Percentiles rank a stretch among this genome's conserved stretches.
Conservation (phyloP, 2,888 invertebrate species). For the Synergus umbraculus region DNA sequence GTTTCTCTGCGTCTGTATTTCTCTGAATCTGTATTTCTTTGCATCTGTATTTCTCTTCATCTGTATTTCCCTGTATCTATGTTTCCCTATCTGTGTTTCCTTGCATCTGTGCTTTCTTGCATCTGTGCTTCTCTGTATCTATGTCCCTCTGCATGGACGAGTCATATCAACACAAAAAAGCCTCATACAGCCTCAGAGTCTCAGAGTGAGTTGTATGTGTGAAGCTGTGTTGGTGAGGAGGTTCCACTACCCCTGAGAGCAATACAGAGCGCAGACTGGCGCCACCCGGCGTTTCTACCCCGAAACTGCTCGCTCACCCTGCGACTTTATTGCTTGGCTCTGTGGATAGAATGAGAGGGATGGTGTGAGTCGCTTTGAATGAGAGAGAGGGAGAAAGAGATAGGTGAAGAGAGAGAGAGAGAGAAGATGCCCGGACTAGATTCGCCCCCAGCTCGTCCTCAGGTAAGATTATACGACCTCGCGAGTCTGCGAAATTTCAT, state of each 20-base stretch:
- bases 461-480: slow-evolving; percentile 41
- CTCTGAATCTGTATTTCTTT: no score
- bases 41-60: no score
- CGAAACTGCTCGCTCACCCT: slow-evolving; percentile 63
- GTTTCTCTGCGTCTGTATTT: no score
- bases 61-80: no score
- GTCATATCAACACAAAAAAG: no score
- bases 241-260: slow-evolving; percentile 49
- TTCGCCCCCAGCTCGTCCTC: slow-evolving; percentile 16
- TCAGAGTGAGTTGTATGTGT: slow-evolving; percentile 34
- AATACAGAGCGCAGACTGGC: slow-evolving; percentile 68
- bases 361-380: neutral
- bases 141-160: no score
- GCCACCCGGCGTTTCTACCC: slow-evolving; percentile 70
- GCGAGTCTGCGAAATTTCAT: slow-evolving; percentile 42
- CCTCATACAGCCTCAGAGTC: no score
- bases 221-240: slow-evolving; percentile 46
- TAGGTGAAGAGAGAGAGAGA: neutral
- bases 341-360: slow-evolving; percentile 24
- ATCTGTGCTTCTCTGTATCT: no score
- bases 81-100: no score
- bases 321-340: slow-evolving; percentile 50
- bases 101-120: no score
- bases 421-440: slow-evolving; percentile 35
- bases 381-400: slow-evolving; percentile 18